A percentile compares a stretch with the other conserved stretches of the same genome.
phyloP scores from a whole-genome alignment of 1,140 invertebrate genomes.

The Drosophila takahashii region DNA sequence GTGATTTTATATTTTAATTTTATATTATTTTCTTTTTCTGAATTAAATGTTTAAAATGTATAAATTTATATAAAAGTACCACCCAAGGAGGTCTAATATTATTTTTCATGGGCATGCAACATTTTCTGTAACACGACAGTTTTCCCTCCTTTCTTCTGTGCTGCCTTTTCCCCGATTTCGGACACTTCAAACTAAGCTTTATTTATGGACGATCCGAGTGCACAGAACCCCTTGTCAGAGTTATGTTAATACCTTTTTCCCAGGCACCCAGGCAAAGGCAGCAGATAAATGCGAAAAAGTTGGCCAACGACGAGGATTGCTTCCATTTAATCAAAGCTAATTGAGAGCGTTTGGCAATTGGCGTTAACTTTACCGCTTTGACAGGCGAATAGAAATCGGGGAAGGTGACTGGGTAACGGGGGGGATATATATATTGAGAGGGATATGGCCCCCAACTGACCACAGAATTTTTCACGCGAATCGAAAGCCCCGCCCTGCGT shows the following conservation, averaged over 20 bases:
- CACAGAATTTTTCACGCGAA: slow-evolving; percentile 42
- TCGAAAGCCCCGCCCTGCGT: slow-evolving; percentile 7
- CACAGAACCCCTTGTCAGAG: neutral
- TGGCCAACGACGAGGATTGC: neutral
- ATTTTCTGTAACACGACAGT: no score
- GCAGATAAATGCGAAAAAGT: neutral
- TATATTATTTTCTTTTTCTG: no score
- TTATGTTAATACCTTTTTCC: slow-evolving; percentile 26
- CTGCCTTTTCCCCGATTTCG: neutral
- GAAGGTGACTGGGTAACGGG: neutral
- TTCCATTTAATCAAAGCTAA: slow-evolving; percentile 66
- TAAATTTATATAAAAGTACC: no score
- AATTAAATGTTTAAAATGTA: no score
- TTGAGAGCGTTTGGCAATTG: slow-evolving; percentile 58
- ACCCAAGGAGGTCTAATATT: no score
- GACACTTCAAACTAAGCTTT: slow-evolving; percentile 12
- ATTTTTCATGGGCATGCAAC: no score
- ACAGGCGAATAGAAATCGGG: slow-evolving; percentile 21
- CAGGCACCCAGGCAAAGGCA: no score
- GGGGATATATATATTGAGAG: neutral
- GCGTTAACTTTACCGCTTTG: slow-evolving; percentile 58
- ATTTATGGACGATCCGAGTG: slow-evolving; percentile 22
- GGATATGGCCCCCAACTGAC: slow-evolving; percentile 24
- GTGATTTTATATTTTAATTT: neutral
- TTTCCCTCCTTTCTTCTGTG: no score